Conservation (phyloP, 2,888 invertebrate species). For the Epsilonema sp. region DNA sequence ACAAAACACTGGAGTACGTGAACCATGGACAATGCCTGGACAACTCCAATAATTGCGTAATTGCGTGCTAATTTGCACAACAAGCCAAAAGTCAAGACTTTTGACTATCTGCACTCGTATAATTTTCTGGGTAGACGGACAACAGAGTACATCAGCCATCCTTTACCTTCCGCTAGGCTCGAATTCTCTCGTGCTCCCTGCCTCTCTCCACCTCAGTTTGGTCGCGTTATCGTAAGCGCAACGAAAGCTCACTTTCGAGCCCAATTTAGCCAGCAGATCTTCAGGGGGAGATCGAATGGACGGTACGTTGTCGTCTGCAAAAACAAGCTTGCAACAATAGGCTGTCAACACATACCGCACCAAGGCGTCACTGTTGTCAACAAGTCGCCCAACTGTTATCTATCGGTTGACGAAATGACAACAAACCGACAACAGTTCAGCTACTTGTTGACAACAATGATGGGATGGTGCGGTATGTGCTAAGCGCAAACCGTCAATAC, state of each 20-base stretch:
- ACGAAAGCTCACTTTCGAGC: slow-evolving; percentile 40
- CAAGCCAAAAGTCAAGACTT: neutral
- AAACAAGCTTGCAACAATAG: neutral
- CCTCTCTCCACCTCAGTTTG: slow-evolving; percentile 40
- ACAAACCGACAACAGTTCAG: too few species aligned
- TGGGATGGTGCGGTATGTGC: too few species aligned
- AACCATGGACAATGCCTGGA: too few species aligned
- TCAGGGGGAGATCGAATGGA: slow-evolving; percentile 38
- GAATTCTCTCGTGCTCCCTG: neutral
- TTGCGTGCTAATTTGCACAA: too few species aligned
- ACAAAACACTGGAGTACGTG: too few species aligned
- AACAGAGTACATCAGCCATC: neutral
- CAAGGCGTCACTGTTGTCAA: too few species aligned
- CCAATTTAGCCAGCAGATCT: slow-evolving; percentile 37
- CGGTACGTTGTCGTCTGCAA: slow-evolving; percentile 4
- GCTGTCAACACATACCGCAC: neutral
- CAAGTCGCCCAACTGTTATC: too few species aligned
- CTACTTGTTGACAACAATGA: too few species aligned
- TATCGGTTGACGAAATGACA: too few species aligned
- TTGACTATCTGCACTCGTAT: neutral
- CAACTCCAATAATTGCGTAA: too few species aligned
- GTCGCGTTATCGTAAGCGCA: slow-evolving; percentile 46
- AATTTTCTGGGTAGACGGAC: neutral
- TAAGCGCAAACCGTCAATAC: too few species aligned
- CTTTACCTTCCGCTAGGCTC: neutral